phyloP scores from a whole-genome alignment of 1,140 invertebrate genomes.

The Lethrus apterus region DNA sequence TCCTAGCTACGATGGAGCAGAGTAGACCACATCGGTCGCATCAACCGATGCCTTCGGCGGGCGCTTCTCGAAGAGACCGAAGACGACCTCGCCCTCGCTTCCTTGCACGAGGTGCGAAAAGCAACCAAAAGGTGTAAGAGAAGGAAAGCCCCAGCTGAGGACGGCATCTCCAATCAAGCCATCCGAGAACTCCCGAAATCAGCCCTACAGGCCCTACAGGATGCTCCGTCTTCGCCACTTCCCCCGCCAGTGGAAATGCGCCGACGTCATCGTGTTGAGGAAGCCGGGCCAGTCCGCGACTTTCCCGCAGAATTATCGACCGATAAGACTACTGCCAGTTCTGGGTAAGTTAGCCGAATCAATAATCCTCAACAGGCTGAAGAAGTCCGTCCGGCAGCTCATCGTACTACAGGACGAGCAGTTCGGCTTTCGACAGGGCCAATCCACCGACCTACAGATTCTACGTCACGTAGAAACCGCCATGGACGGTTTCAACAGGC shows the following conservation, averaged over 20 bases:
- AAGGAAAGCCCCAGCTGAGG: too few species aligned
- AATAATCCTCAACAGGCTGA: conserved; percentile 31
- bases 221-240: conserved; percentile 15
- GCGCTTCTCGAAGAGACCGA: too few species aligned
- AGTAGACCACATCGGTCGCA: neutral
- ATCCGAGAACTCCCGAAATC: too few species aligned
- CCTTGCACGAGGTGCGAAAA: too few species aligned
- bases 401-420: conserved; percentile 20
- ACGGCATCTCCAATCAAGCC: too few species aligned
- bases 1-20: neutral
- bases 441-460: conserved; percentile 25
- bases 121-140: too few species aligned
- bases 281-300: too few species aligned
- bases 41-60: neutral
- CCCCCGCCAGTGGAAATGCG: conserved; percentile 36
- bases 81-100: too few species aligned
- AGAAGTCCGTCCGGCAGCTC: too few species aligned
- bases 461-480: conserved; percentile 21
- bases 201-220: too few species aligned
- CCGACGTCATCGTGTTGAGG: too few species aligned
- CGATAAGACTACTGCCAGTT: conserved; percentile 34
- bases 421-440: conserved; percentile 22
- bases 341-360: conserved; percentile 36
- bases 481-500: conserved; percentile 19
- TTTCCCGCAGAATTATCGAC: conserved; percentile 38